Evolutionary conservation across 2,888 invertebrate genomes (phyloP).

Genomic region (Smittia sp.): DNA sequence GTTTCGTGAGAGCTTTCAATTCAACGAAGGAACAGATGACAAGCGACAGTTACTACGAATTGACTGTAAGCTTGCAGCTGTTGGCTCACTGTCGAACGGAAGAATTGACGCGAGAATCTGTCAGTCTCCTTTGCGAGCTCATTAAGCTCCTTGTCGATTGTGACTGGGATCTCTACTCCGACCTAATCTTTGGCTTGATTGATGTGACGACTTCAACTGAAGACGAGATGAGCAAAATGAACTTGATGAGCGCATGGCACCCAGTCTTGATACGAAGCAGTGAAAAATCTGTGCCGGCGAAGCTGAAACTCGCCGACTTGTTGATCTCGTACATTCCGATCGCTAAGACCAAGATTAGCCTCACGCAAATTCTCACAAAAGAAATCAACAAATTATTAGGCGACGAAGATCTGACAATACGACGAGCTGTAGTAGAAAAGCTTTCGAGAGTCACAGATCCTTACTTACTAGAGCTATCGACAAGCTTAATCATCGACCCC

Average conservation of each 20-base stretch:
- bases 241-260: neutral
- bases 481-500: too few species aligned
- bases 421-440: too few species aligned
- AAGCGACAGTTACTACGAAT: neutral
- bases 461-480: too few species aligned
- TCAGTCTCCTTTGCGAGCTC: neutral
- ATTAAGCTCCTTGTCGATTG: neutral
- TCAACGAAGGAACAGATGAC: neutral
- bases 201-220: neutral
- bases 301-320: neutral
- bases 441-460: too few species aligned
- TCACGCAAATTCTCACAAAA: neutral
- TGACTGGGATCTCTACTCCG: neutral
- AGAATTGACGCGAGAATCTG: neutral
- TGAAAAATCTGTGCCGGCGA: neutral
- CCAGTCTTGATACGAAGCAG: neutral
- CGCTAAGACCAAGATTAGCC: neutral
- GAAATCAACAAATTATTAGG: neutral
- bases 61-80: neutral
- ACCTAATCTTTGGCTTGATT: neutral
- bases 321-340: neutral
- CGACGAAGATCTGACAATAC: too few species aligned
- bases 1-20: neutral
- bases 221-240: constrained; percentile 18
- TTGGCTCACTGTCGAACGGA: neutral